phyloP scores from a whole-genome alignment of 2,888 invertebrate species.

The Melanophora roralis region DNA sequence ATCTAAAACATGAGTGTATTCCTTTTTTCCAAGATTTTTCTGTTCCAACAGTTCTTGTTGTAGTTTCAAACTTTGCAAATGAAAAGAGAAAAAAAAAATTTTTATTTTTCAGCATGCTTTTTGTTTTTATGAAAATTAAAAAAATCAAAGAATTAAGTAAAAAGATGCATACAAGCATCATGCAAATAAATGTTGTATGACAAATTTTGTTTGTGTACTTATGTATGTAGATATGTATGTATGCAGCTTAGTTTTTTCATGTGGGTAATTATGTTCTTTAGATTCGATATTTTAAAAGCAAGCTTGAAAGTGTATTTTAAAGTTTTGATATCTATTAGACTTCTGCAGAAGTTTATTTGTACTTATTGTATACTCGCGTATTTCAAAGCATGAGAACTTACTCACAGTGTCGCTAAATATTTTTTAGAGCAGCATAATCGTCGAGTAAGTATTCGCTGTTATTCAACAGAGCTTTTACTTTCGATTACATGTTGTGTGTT shows the following conservation, averaged over 20 bases:
- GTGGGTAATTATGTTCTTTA: background rate
- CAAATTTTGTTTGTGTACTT: slow-evolving; percentile 12
- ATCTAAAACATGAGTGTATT: slow-evolving; percentile 67
- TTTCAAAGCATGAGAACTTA: no score
- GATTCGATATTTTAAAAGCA: slow-evolving; percentile 2
- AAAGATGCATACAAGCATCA: background rate
- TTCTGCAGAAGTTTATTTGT: no score
- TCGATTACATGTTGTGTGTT: no score
- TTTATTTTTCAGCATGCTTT: slow-evolving; percentile 21
- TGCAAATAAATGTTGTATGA: background rate
- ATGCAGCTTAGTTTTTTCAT: no score
- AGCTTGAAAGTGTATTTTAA: slow-evolving; percentile 6
- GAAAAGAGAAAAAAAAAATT: slow-evolving; percentile 53
- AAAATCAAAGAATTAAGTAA: background rate
- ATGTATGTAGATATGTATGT: no score
- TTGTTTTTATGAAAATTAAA: background rate
- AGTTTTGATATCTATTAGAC: background rate
- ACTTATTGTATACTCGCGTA: no score
- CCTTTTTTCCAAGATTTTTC: slow-evolving; percentile 66
- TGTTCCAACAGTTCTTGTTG: slow-evolving; percentile 61
- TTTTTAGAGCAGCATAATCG: no score
- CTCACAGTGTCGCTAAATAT: no score
- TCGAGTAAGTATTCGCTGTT: no score
- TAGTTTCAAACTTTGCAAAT: slow-evolving; percentile 61
- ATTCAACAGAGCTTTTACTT: no score